Base-by-base conservation (phyloP, 2,888 invertebrate species). In the Netelia melanura region DNA sequence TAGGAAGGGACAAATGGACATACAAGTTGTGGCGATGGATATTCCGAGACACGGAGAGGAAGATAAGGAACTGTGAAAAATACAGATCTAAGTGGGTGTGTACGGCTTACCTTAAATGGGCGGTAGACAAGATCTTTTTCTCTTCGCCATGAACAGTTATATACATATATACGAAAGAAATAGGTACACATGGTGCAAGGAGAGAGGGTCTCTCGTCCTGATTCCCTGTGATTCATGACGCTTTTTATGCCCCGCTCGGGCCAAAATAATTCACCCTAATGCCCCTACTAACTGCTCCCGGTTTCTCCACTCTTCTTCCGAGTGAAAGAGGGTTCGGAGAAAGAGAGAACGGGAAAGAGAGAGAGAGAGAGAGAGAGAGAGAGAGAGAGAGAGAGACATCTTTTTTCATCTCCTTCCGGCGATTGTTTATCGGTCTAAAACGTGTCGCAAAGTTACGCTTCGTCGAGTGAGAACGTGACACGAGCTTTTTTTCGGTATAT, bases 211-310 rank as follows among this genome's bases (percentile, higher is more conserved):
- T 52, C 54, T 71, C 68, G 87, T 88, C 89, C 90, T 89, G 90
- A 91, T 92, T 91, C 89, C 70, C 83, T 77, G 90, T 93, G 92
- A 93, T 93, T 93, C 92, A 93, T 91, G 88, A 85, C 77, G 89
- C 87, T 92, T 93, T 92, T 93, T 92, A 92, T 90, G 90, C 75
- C 74, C 81, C 58, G 81, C 64, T 72, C 74, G 77, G 77, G 90
- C 91, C 92, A 89, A 90, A 92, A 93, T 93, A 92, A 92, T 93
- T 93, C 93, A 93, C 92, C 92, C 92, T 93, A 92, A 93, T 93
- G 91, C 91, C 89, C 89, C 87, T 90, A 91, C 92, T 92, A 92
- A 93, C 92, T 93, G 92, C 91, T 90, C 86, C 87, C 87, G 88
- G 88, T 89, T 86, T 85, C 83, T 79, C 74, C 84, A 76, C 86